Conservation (phyloP, 2,797 vertebrate species). For the Botia almorhae region DNA sequence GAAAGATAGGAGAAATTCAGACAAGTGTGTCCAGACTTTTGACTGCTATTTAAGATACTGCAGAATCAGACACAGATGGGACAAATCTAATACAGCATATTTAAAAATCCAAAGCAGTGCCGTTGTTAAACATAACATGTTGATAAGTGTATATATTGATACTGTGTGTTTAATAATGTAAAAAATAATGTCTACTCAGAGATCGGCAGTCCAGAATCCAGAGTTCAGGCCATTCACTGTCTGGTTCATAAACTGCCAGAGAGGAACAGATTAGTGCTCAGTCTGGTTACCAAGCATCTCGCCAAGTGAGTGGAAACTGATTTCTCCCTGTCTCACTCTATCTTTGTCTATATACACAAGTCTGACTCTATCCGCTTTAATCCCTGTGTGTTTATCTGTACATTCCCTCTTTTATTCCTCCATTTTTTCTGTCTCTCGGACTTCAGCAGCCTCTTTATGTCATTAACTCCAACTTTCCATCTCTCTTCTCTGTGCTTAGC, state of each 20-base stretch:
- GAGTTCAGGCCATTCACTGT: slow-evolving; percentile 90
- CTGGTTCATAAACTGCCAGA: slow-evolving; percentile 96
- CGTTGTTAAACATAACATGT: neutral
- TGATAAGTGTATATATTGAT: neutral
- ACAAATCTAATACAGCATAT: neutral
- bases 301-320: slow-evolving; percentile 85
- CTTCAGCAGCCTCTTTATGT: neutral
- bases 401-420: slow-evolving; percentile 63
- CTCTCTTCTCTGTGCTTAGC: slow-evolving; percentile 9
- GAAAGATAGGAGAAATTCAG: no score
- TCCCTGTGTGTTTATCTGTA: slow-evolving; percentile 51
- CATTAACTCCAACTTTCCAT: slow-evolving; percentile 24
- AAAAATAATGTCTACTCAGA: slow-evolving; percentile 73
- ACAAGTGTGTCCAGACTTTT: no score
- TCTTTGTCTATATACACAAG: slow-evolving; percentile 23
- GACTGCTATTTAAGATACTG: no score
- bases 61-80: neutral
- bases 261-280: slow-evolving; percentile 93
- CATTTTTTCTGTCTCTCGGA: neutral
- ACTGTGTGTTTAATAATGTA: neutral
- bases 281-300: slow-evolving; percentile 94
- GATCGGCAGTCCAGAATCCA: slow-evolving; percentile 90
- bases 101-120: neutral
- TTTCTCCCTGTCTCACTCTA: slow-evolving; percentile 14
- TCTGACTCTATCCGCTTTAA: slow-evolving; percentile 61